Percentiles rank a stretch among this genome's conserved stretches.
phyloP scores from a whole-genome alignment of 2,113 vertebrate species.

The Pterocles gutturalis region DNA sequence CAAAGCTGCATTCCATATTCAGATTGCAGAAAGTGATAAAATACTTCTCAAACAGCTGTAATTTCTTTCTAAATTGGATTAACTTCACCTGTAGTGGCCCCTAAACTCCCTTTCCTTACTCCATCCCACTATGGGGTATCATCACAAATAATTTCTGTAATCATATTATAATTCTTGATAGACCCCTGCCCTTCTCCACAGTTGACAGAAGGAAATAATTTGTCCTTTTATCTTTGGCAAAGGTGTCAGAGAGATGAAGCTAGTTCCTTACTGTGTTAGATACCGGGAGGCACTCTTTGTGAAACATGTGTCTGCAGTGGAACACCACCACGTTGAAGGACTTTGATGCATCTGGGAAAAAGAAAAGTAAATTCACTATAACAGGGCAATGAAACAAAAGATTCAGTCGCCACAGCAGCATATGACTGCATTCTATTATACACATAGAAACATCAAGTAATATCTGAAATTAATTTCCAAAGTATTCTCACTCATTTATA shows the following conservation, averaged over 20 bases:
- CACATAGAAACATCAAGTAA: neutral
- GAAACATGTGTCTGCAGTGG: constrained; percentile 98
- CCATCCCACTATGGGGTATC: neutral
- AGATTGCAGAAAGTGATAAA: neutral
- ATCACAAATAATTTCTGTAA: neutral
- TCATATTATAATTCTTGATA: neutral
- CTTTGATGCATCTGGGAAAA: constrained; percentile 87
- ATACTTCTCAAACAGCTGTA: neutral
- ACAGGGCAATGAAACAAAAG: neutral
- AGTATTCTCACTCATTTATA: neutral
- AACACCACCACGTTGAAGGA: constrained; percentile 91
- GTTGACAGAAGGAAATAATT: neutral
- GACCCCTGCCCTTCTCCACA: neutral
- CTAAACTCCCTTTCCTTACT: neutral
- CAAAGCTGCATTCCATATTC: neutral
- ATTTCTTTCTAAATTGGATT: neutral
- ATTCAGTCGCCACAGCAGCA: neutral
- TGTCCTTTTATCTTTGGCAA: neutral
- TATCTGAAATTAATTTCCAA: neutral
- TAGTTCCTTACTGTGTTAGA: constrained; percentile 84
- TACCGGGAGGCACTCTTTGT: constrained; percentile 93
- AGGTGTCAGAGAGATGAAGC: neutral
- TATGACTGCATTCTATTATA: neutral
- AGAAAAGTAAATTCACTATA: constrained; percentile 4
- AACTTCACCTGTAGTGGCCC: neutral